Evolutionary conservation across 2,797 vertebrate genomes (phyloP).

Genomic region (Eurystomus glaucurus): DNA sequence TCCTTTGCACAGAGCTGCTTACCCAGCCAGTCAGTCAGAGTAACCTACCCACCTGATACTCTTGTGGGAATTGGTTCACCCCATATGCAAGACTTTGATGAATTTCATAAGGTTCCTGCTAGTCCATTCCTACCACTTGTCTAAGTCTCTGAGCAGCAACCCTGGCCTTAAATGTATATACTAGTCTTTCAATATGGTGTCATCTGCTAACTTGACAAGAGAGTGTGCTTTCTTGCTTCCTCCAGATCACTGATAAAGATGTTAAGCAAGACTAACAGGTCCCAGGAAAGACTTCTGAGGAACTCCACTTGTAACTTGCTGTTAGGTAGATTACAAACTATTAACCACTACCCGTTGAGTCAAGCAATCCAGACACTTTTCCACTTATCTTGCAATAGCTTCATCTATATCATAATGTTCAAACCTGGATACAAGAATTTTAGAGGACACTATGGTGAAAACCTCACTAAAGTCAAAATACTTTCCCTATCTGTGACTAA

Average conservation of each 20-base stretch:
- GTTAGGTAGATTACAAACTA: background rate
- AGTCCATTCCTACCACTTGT: background rate
- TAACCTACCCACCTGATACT: background rate
- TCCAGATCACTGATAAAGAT: background rate
- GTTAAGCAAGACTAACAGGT: background rate
- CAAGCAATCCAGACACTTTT: background rate
- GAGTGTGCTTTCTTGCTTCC: background rate
- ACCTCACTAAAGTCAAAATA: background rate
- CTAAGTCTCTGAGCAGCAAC: background rate
- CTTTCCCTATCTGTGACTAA: background rate
- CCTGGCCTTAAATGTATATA: background rate
- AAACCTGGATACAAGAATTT: background rate
- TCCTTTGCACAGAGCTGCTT: background rate
- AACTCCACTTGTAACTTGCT: background rate
- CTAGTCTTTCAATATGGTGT: background rate
- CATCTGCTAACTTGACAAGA: background rate
- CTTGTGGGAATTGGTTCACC: background rate
- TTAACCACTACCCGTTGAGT: background rate
- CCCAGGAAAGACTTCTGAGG: background rate
- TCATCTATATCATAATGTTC: background rate
- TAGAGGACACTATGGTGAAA: background rate
- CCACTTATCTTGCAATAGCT: background rate
- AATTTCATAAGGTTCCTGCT: background rate
- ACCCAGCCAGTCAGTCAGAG: background rate
- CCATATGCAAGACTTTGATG: background rate